Percentiles rank a stretch among this genome's conserved stretches.
Evolutionary conservation across 1,140 invertebrate genomes (phyloP).

Genomic region (Diachasma alloeum): DNA sequence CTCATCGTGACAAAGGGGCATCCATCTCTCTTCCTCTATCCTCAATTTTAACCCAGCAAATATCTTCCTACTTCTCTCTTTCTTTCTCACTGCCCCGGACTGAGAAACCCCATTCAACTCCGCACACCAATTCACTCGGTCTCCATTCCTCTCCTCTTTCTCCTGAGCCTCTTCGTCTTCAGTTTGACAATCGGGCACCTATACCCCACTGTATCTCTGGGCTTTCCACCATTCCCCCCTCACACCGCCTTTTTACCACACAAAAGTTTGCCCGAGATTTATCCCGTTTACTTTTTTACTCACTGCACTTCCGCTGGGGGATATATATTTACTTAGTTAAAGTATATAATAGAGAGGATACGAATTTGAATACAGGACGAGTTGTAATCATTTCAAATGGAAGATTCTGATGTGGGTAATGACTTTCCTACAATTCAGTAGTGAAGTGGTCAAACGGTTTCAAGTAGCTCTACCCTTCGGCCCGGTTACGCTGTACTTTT

Average conservation of each 20-base stretch:
- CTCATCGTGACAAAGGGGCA: constrained; percentile 53
- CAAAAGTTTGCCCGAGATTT: background rate
- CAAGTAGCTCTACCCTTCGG: no score
- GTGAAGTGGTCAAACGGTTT: no score
- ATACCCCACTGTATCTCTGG: background rate
- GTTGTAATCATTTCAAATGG: no score
- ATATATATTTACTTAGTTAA: background rate
- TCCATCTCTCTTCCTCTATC: constrained; percentile 35
- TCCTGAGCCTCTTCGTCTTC: background rate
- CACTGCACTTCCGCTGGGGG: background rate
- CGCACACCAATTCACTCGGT: background rate
- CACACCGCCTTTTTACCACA: background rate
- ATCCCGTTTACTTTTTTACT: background rate
- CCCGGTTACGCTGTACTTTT: no score
- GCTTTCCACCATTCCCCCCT: background rate
- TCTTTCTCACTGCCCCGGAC: background rate
- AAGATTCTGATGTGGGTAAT: no score
- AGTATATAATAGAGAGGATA: no score
- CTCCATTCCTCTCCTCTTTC: background rate
- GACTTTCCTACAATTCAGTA: no score
- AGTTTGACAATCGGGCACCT: background rate
- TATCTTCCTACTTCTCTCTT: background rate
- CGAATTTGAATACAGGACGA: no score
- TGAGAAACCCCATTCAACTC: background rate
- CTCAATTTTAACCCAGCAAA: background rate